Evolutionary conservation across 1,140 invertebrate genomes (phyloP).

Genomic region (Scaptomyza montana): DNA sequence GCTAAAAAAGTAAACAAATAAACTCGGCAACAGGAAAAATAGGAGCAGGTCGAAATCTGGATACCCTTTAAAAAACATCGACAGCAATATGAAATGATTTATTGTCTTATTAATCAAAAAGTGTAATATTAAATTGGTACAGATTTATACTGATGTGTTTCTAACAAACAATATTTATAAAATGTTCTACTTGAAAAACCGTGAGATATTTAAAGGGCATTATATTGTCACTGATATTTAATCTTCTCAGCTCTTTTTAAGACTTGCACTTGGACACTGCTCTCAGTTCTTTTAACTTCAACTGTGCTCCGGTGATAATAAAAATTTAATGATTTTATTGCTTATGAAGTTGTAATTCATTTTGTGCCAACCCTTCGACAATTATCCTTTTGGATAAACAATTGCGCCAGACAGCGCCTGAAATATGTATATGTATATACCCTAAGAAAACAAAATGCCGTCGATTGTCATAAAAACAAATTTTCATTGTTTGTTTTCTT

Average conservation of each 20-base stretch:
- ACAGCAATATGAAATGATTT: no score
- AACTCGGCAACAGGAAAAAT: not conserved
- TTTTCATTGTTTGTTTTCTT: constrained; percentile 66
- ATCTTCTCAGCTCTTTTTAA: not conserved
- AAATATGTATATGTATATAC: not conserved
- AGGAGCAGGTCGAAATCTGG: not conserved
- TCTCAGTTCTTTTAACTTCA: constrained; percentile 11
- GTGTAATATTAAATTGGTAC: no score
- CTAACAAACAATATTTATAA: no score
- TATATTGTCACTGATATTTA: constrained; percentile 15
- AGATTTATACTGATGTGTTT: no score
- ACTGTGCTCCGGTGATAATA: constrained; percentile 53
- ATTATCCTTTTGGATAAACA: constrained; percentile 80
- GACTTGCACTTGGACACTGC: constrained; percentile 8
- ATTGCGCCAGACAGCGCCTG: constrained; percentile 53
- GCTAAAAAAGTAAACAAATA: constrained; percentile 28
- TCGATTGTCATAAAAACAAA: constrained; percentile 59
- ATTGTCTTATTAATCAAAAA: no score
- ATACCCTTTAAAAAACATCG: constrained; percentile 4
- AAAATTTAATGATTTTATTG: constrained; percentile 81
- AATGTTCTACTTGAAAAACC: no score
- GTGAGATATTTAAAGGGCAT: not conserved
- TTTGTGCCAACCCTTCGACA: constrained; percentile 72
- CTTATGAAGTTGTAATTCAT: constrained; percentile 81
- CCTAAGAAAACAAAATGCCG: constrained; percentile 46